Base-by-base conservation (phyloP, 2,888 invertebrate species). In the Drosophila neoperkinsi region DNA sequence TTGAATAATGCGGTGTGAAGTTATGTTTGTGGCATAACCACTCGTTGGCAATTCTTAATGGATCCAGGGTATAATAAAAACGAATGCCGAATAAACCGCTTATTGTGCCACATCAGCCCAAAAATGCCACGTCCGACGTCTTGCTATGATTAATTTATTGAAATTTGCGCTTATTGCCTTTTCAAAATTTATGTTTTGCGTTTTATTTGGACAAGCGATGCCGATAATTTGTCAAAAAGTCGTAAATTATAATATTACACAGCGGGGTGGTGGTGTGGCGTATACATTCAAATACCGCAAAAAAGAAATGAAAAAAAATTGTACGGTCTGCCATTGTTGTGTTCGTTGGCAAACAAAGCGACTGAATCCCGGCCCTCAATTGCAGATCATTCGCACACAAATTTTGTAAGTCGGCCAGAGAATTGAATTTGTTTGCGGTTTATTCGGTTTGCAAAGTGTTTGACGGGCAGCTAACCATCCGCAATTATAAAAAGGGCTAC, bases 221-320 rank as follows among this genome's bases (percentile, higher is more conserved):
- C 88, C 90, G 85, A 85, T 90, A 83, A 90, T 90, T 91, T 90
- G 87, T 91, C 90, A 90, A 85, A 80, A 90, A 88, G 88, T 84
- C 86, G 82, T 88, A 90, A 90, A 85, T 90, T 88, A 86, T 84
- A 77, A 82, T 89, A 79, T 75, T 74, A 69, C 59, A 69, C 43
- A 52, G 71, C 64, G 11, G 13, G 41, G 18, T 21, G 21, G 28
- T 36, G 21, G 46, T 9, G 7, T n/a, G 30, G 30, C 38, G n/a
- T 30, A n/a, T n/a, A 28, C 18, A 55, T 30, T 38, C 38, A 13
- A 56, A 30, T 18, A 25, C 16, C 59, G 21, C 43, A 55, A 38
- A 28, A 55, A 55, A 55, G 21, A 10, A 50, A 21, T 11, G 28
- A 16, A 16, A 25, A 43, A 46, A 46, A 7, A 16, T 9, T 38